phyloP scores from a whole-genome alignment of 37 sponge, comb jelly and placozoan species.

The Dysidea cf. avara region DNA sequence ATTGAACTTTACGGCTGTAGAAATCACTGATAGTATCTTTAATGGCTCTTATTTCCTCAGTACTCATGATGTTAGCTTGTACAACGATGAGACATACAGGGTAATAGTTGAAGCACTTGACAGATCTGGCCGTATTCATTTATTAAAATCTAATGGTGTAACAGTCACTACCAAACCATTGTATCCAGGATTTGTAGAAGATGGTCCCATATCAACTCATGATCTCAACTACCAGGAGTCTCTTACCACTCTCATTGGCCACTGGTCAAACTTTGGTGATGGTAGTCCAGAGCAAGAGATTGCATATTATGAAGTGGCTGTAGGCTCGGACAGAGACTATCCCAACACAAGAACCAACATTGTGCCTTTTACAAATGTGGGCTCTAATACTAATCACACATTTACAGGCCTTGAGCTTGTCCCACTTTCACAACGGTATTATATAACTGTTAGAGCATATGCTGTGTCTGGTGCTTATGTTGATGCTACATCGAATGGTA shows the following conservation, averaged over 20 bases:
- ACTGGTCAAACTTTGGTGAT: slow-evolving; percentile 75
- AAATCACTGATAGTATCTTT: background rate
- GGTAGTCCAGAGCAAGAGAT: slow-evolving; percentile 59
- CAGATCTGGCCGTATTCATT: slow-evolving; percentile 31
- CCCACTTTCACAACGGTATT: slow-evolving; percentile 47
- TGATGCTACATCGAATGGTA: slow-evolving; percentile 78
- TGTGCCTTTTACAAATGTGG: slow-evolving; percentile 63
- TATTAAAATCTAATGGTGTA: slow-evolving; percentile 53
- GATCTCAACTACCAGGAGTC: slow-evolving; percentile 82
- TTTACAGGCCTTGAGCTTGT: slow-evolving; percentile 57
- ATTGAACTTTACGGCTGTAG: slow-evolving; percentile 22
- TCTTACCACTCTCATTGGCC: slow-evolving; percentile 31
- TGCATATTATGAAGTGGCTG: slow-evolving; percentile 66
- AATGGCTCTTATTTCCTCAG: slow-evolving; percentile 33
- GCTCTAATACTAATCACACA: slow-evolving; percentile 41
- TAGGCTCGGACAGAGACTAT: slow-evolving; percentile 60
- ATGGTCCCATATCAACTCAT: slow-evolving; percentile 54
- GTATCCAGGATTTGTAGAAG: slow-evolving; percentile 52
- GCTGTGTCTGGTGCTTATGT: slow-evolving; percentile 60
- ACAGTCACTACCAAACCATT: slow-evolving; percentile 51
- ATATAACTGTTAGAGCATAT: slow-evolving; percentile 77
- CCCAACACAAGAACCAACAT: slow-evolving; percentile 68
- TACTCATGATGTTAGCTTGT: slow-evolving; percentile 50
- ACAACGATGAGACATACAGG: slow-evolving; percentile 67
- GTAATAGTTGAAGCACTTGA: slow-evolving; percentile 61